Conservation (phyloP, 2,888 invertebrate species). For the Archaeoteleia sp. region DNA sequence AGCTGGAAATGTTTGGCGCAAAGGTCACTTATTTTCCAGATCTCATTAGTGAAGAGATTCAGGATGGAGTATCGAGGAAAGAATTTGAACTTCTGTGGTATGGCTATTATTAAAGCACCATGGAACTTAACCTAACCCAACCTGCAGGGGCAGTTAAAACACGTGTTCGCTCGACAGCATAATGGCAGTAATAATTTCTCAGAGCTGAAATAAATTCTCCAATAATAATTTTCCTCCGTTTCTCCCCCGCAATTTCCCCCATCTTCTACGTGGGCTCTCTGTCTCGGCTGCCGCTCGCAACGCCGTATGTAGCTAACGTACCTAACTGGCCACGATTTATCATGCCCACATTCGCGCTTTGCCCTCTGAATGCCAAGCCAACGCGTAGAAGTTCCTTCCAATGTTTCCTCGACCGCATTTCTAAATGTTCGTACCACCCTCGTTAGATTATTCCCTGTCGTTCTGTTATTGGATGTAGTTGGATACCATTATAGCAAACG, state of each 20-base stretch:
- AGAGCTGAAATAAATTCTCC: constrained; percentile 69
- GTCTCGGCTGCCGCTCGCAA: constrained; percentile 53
- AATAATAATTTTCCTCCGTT: constrained; percentile 69
- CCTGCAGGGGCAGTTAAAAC: constrained; percentile 63
- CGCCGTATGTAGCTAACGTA: constrained; percentile 71
- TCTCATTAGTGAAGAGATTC: constrained; percentile 19
- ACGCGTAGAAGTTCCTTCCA: constrained; percentile 36
- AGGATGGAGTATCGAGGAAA: constrained; percentile 30
- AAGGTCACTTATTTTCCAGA: constrained; percentile 39
- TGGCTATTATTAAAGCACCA: constrained; percentile 55
- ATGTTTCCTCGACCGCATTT: constrained; percentile 27
- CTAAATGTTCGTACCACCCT: constrained; percentile 18
- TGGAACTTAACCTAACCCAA: constrained; percentile 56
- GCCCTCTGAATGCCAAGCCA: constrained; percentile 41
- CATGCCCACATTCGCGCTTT: constrained; percentile 66
- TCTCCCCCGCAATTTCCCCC: constrained; percentile 47
- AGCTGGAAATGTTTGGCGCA: constrained; percentile 7
- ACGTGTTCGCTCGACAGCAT: constrained; percentile 67
- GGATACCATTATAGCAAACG: constrained; percentile 15
- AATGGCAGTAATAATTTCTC: constrained; percentile 70
- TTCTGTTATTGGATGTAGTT: constrained; percentile 28
- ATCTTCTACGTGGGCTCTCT: constrained; percentile 37
- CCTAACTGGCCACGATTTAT: constrained; percentile 72
- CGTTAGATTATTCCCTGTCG: constrained; percentile 37
- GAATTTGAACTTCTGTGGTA: constrained; percentile 51